Evolutionary conservation across 1,140 invertebrate genomes (phyloP), one percentile per base, ranked within the genome.

Genomic region (Calliopsis andreniformis): DNA sequence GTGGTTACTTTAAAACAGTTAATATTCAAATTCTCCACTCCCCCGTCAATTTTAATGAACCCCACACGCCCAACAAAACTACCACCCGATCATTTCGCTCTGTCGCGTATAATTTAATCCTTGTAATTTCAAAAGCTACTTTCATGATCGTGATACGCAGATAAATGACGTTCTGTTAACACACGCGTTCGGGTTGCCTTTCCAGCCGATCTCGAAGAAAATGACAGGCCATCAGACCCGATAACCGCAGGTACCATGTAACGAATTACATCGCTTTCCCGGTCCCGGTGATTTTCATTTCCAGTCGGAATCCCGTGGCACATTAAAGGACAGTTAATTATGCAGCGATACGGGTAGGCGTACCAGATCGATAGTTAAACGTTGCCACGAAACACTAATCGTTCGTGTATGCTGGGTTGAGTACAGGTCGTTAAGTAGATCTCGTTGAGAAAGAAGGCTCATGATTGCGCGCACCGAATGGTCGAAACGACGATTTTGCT

Each of bases 351-450:
- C 49, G 5, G 30, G 71, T 66, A 55, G 49, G 71, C 71, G 62
- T 73, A 72, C 14, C 32, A 35, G 16, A n/a, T 39, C 61, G 62
- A 25, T 51, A 39, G 69, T 51, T 62, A 49, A 62, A 51, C 20
- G 30, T 32, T 25, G 30, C 32, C 49, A 28, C 14, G 49, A 6
- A 66, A 73, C 71, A 66, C 71, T 73, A 73, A 73, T 73, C 71
- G 61, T 5, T n/a, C 62, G 32, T 73, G 71, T 45, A 68, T 45
- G 53, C 14, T 32, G 43, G 35, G n/a, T 32, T 14, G 43, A n/a
- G 39, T 56, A 28, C 62, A 59, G 39, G 43, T 43, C 62, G 69
- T 75, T 73, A 47, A 53, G 28, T 53, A 18, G 43, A 58, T 51
- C 23, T 39, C 32, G 35, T 10, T 3, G 25, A 25, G 18, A 35